These are phyloP conservation scores for Leuctra nigra DNA, from an alignment of 2,888 invertebrate genomes.

Conservation along the genomic window DNA sequence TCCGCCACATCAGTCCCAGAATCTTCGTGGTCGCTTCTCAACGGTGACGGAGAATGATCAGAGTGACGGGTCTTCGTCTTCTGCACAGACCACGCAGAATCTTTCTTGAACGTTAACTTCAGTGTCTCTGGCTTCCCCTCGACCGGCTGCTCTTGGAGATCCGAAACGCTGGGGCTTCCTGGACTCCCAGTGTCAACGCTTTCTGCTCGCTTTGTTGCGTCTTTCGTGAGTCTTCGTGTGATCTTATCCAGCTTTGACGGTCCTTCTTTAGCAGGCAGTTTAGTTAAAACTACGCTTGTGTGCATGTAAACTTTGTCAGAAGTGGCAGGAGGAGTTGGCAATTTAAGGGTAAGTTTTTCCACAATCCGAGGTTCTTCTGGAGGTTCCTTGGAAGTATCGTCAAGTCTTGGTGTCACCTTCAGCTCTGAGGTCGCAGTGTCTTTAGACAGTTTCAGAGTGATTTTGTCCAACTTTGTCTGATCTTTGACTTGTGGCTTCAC, in stretches of 20 bases:
- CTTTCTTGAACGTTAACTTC: constrained; percentile 26
- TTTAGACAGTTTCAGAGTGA: constrained; percentile 24
- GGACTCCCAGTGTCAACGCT: constrained; percentile 15
- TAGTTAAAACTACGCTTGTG: neutral
- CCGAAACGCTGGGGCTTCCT: neutral
- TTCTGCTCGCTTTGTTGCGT: constrained; percentile 16
- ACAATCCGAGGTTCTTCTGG: constrained; percentile 15
- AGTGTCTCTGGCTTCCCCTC: constrained; percentile 24
- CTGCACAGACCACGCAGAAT: constrained; percentile 27
- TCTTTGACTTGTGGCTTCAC: constrained; percentile 40
- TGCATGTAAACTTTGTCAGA: neutral
- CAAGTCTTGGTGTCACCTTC: too few relatives aligned
- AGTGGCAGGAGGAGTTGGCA: constrained; percentile 31
- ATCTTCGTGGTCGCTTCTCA: neutral
- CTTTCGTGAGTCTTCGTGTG: constrained; percentile 3
- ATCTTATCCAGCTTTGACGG: constrained; percentile 38
- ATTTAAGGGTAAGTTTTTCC: constrained; percentile 25
- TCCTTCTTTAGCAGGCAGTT: neutral
- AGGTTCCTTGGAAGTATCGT: too few relatives aligned
- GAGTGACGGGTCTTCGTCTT: constrained; percentile 10
- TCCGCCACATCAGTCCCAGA: neutral
- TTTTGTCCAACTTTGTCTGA: constrained; percentile 27
- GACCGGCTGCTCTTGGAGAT: neutral
- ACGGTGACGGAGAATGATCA: constrained; percentile 4
- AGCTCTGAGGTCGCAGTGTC: neutral